Conservation (phyloP, 2,113 vertebrate genomes). For the Mandrillus leucophaeus region DNA sequence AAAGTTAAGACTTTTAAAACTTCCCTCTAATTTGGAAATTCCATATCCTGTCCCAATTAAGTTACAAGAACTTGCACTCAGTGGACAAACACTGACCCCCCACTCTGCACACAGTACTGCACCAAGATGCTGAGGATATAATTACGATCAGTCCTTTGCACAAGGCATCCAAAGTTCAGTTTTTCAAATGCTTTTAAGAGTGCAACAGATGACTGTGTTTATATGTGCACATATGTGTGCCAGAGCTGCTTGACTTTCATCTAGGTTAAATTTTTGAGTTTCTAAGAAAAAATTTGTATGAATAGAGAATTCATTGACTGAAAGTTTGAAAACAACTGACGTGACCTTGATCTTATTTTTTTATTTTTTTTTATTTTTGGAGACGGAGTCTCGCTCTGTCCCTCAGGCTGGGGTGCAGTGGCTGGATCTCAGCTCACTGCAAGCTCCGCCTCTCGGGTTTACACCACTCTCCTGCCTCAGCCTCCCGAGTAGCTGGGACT, state of each 20-base stretch:
- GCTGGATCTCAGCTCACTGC: no score
- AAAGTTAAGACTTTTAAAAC: slow-evolving; percentile 28
- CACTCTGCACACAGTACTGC: neutral
- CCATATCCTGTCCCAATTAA: neutral
- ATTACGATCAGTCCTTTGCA: neutral
- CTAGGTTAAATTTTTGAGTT: neutral
- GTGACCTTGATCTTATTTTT: neutral
- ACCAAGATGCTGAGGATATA: neutral
- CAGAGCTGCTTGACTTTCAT: neutral
- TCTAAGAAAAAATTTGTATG: neutral
- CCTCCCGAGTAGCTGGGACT: no score
- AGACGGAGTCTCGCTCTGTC: no score
- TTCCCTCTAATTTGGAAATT: neutral
- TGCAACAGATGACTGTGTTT: neutral
- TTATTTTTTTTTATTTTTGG: no score
- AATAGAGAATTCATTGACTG: neutral
- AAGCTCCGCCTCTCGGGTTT: no score
- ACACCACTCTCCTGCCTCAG: no score
- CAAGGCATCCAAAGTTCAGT: neutral
- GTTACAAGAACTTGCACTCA: neutral
- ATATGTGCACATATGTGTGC: neutral
- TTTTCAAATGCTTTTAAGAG: slow-evolving; percentile 10
- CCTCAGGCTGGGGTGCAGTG: no score
- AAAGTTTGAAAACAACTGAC: slow-evolving; percentile 14
- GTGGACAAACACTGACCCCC: neutral